Base-by-base conservation (phyloP, 1,140 invertebrate genomes). In the Globodera rostochiensis region DNA sequence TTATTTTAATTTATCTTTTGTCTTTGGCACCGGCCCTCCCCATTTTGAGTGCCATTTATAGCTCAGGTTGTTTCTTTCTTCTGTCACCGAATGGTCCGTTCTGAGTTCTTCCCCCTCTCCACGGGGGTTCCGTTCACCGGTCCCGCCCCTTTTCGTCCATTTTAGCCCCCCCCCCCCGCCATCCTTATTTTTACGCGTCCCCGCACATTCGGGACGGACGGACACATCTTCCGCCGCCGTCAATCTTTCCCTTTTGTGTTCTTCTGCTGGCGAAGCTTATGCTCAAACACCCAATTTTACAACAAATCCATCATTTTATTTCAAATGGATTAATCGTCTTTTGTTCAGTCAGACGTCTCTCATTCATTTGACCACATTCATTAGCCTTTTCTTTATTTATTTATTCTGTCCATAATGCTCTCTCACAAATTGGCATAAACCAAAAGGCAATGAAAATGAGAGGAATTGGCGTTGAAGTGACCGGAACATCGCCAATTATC, bases 121-220 rank as follows among this genome's bases (percentile, higher is more conserved):
- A n/a, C 15, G 11, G 15, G 15, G 36, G 36, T 36, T 64, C 57
- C 57, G 57, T 64, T 64, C 57, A 15, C 19, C 57, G 57, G 15
- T 19, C 19, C 57, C 57, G 57, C 57, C 57, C 57, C 19, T 64
- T 64, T 64, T 64, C 19, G 57, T 19, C 19, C 25, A 71, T 11
- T 47, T 71, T 36, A 45, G 69, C 6, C 25, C 69, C 69, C 19
- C 25, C 46, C 19, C 9, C 69, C 36, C 46, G 8, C 3, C 67
- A 71, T 71, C 69, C 69, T 71, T 71, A 71, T 71, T 71, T 70
- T 71, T 71, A 71, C 69, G 69, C 69, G 25, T 71, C 69, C 25
- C 46, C 69, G 69, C 69, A 47, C 69, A 71, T 45, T 71, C 69
- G 69, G 69, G 69, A 71, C 69, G n/a, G n/a, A 66, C 36, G 57